Evolutionary conservation across 2,113 vertebrate genomes (phyloP).

Genomic region (Globicephala melas): DNA sequence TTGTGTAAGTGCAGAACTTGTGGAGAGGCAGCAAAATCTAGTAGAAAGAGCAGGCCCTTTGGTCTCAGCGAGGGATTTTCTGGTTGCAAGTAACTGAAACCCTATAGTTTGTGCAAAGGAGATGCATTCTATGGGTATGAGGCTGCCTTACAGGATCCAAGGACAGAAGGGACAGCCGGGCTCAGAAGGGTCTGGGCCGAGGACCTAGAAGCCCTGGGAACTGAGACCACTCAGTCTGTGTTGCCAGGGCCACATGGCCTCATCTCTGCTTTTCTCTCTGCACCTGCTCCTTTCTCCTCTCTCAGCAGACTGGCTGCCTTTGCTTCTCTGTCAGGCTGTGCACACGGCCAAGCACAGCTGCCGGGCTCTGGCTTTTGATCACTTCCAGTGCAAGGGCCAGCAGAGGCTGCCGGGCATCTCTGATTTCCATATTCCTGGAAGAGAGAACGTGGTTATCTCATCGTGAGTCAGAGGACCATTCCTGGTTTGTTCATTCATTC

Average conservation of each 20-base stretch:
- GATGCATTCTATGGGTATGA: background rate
- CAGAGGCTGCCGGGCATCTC: background rate
- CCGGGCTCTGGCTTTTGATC: background rate
- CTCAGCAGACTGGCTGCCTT: background rate
- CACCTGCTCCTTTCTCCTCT: background rate
- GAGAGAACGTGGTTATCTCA: constrained; percentile 36
- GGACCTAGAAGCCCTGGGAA: background rate
- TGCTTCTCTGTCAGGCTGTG: background rate
- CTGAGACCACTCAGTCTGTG: background rate
- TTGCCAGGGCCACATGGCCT: background rate
- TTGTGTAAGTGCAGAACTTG: background rate
- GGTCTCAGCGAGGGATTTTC: background rate
- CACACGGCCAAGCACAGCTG: background rate
- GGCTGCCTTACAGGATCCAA: background rate
- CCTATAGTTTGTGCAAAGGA: background rate
- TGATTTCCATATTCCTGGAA: constrained; percentile 38
- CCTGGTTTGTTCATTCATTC: background rate
- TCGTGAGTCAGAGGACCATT: background rate
- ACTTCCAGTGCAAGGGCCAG: background rate
- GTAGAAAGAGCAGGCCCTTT: background rate
- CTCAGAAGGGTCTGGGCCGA: background rate
- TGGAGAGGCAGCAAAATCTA: background rate
- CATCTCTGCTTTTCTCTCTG: background rate
- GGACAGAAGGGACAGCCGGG: background rate
- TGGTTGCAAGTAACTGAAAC: background rate